Base-by-base conservation (phyloP, 2,797 vertebrate genomes). In the Cuniculus paca region DNA sequence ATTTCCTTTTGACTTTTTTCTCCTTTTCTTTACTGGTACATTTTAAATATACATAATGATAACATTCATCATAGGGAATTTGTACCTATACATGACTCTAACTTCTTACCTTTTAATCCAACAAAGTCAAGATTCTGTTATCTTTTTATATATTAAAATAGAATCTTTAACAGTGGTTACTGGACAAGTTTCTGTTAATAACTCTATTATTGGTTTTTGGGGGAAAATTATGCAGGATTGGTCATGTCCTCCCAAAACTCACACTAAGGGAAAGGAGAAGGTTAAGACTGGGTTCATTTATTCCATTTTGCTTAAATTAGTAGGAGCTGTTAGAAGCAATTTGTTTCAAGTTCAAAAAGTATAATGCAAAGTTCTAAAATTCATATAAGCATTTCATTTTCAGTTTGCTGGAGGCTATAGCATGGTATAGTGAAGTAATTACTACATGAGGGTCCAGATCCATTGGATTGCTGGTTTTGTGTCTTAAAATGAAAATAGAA, bases 331-430 rank as follows among this genome's bases (percentile, higher is more conserved):
- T 94, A 88, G 3, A 83, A 80, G 45, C 60, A 10, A 92, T 68
- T 8, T 36, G 31, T 90, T 95, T 92, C 9, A 36, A 84, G 42
- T 75, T 92, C 9, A 52, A 42, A 61, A 56, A 72, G 12, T 48
- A 36, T 52, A 88, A 81, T 48, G 50, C 26, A 94, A 88, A 68
- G 0, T 8, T 82, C 48, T 88, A n/a, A 90, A 92, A 61, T 75
- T 68, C 81, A 81, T 81, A 10, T 48, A 74, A 48, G 54, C 74
- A 50, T 91, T 92, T 85, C 8, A 45, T 56, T 94, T 88, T 93
- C 61, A 60, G 58, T 88, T 92, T 84, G 5, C 13, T 95, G 34
- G 19, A n/a, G 63, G 31, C 10, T 58, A n/a, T 68, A 60, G 5
- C 4, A 52, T 91, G 56, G 42, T 56, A 31, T 42, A n/a, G 19